These are phyloP conservation scores for Nephrotoma appendiculata DNA, from an alignment of 2,888 invertebrate species.

Conservation along the genomic window DNA sequence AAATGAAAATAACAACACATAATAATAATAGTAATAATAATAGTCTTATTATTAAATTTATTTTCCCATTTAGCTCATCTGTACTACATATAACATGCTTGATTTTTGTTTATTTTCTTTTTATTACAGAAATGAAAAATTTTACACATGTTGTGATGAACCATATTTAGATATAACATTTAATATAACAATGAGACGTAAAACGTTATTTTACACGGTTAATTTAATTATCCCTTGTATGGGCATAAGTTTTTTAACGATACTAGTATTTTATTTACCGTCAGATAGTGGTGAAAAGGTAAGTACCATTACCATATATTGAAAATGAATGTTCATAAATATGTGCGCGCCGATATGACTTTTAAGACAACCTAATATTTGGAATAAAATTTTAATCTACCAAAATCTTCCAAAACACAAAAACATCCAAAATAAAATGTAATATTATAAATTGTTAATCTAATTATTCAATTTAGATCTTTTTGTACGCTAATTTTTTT, in stretches of 20 bases:
- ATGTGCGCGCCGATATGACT: neutral
- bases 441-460: neutral
- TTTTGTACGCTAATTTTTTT: neutral
- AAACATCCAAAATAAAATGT: neutral
- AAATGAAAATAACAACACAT: neutral
- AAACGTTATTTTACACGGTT: constrained; percentile 93
- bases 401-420: neutral
- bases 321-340: constrained; percentile 6
- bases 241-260: constrained; percentile 92
- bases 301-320: constrained; percentile 21
- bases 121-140: constrained; percentile 67
- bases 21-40: neutral
- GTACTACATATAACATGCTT: neutral
- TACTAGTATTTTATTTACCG: constrained; percentile 93
- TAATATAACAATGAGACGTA: constrained; percentile 92
- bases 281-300: constrained; percentile 97
- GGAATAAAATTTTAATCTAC: neutral
- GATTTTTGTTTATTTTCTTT: constrained; percentile 9
- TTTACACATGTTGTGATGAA: constrained; percentile 94
- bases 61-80: neutral
- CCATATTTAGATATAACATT: constrained; percentile 93
- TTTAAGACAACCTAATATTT: neutral
- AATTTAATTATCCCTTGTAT: constrained; percentile 95
- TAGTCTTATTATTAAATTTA: neutral
- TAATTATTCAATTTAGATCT: neutral